Conservation (phyloP, 2,888 invertebrate species). For the Tetropium fuscum region DNA sequence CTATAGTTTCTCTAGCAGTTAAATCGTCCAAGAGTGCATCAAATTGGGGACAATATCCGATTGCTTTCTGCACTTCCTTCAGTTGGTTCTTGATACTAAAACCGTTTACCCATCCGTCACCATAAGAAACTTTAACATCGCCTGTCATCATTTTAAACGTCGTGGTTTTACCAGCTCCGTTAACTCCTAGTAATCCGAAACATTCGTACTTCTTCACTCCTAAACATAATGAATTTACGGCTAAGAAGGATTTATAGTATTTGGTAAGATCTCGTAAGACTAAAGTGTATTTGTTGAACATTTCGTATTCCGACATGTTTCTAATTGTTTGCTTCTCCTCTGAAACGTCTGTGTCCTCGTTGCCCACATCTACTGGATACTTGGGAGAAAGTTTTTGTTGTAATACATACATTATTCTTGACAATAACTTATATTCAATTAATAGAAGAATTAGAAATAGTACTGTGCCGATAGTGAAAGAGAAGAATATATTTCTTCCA, state of each 20-base stretch:
- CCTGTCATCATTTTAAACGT: conserved; percentile 94
- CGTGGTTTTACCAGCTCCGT: conserved; percentile 89
- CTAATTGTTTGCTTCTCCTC: conserved; percentile 69
- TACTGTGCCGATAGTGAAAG: conserved; percentile 69
- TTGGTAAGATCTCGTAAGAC: conserved; percentile 79
- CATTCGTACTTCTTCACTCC: conserved; percentile 81
- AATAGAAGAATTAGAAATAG: conserved; percentile 74
- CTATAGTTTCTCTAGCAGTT: conserved; percentile 69
- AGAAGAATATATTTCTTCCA: conserved; percentile 74
- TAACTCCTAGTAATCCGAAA: conserved; percentile 85
- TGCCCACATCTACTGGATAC: conserved; percentile 50
- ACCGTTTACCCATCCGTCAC: conserved; percentile 74
- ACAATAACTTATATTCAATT: conserved; percentile 72
- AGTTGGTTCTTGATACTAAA: conserved; percentile 66
- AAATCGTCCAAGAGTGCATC: conserved; percentile 70
- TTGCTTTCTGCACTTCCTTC: conserved; percentile 71
- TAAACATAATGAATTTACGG: conserved; percentile 77
- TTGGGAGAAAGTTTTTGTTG: conserved; percentile 29
- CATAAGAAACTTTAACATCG: conserved; percentile 77
- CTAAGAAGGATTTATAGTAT: conserved; percentile 76
- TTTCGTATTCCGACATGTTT: conserved; percentile 59
- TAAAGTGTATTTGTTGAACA: conserved; percentile 67
- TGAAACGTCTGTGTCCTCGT: conserved; percentile 69
- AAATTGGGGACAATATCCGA: conserved; percentile 72
- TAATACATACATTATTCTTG: conserved; percentile 65